Evolutionary conservation across 2,888 invertebrate species (phyloP).

Genomic region (Euplexia lucipara): DNA sequence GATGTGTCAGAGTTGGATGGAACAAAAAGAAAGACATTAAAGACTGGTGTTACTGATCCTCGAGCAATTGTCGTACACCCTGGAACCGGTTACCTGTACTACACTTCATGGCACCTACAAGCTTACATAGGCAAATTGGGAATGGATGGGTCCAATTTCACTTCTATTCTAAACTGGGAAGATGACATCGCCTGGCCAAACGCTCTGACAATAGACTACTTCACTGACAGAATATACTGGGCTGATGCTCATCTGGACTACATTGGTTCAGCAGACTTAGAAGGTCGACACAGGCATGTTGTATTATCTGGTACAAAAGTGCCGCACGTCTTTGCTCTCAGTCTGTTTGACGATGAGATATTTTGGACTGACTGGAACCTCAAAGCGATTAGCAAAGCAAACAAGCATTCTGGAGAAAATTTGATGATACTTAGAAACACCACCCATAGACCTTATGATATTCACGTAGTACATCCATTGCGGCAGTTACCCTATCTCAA

Average conservation of each 20-base stretch:
- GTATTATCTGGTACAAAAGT: slow-evolving; percentile 95
- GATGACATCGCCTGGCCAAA: slow-evolving; percentile 99
- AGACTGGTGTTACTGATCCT: slow-evolving; percentile 97
- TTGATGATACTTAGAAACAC: slow-evolving; percentile 95
- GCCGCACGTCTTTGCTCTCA: slow-evolving; percentile 98
- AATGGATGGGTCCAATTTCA: slow-evolving; percentile 98
- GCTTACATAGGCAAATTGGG: slow-evolving; percentile 99
- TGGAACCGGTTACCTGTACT: slow-evolving; percentile 97
- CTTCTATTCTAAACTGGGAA: slow-evolving; percentile 97
- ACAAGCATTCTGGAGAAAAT: slow-evolving; percentile 97
- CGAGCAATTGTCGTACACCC: slow-evolving; percentile 98
- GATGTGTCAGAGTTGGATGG: slow-evolving; percentile 99
- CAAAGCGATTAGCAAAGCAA: slow-evolving; percentile 97
- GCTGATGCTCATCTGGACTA: slow-evolving; percentile 99
- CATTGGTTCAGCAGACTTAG: slow-evolving; percentile 98
- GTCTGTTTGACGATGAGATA: slow-evolving; percentile 97
- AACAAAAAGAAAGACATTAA: slow-evolving; percentile 96
- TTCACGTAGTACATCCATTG: slow-evolving; percentile 97
- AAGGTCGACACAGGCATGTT: slow-evolving; percentile 96
- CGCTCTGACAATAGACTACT: slow-evolving; percentile 98
- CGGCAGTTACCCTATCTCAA: slow-evolving; percentile 96
- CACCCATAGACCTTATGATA: slow-evolving; percentile 98
- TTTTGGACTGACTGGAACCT: slow-evolving; percentile 99
- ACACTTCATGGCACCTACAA: slow-evolving; percentile 98
- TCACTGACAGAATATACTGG: slow-evolving; percentile 98